These are phyloP conservation scores for Microtus obscurus DNA, from an alignment of 2,797 vertebrate genomes.

Conservation along the genomic window DNA sequence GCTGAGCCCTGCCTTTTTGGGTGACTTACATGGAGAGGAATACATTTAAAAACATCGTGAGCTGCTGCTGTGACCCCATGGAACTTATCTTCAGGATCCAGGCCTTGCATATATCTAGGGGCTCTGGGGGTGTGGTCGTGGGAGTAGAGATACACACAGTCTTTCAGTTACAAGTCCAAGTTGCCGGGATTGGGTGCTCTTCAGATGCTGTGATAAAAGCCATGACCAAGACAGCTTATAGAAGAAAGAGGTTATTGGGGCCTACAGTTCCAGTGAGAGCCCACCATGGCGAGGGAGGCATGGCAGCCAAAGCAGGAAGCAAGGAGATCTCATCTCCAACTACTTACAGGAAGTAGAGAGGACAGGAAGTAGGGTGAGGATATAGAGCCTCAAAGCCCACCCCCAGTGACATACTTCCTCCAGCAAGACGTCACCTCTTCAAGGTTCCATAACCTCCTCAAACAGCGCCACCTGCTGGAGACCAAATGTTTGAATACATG, in stretches of 20 bases:
- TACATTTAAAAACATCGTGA: rapidly evolving
- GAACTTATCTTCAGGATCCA: not conserved
- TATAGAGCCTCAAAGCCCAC: not conserved
- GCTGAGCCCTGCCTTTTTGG: rapidly evolving
- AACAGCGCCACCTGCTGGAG: not conserved
- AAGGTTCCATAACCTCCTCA: not conserved
- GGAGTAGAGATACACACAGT: not conserved
- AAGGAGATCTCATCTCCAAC: not conserved
- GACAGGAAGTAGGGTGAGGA: not conserved
- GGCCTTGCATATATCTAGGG: rapidly evolving
- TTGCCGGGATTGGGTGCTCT: not conserved
- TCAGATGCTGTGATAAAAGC: not conserved
- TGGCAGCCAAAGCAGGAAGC: not conserved
- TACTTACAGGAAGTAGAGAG: not conserved
- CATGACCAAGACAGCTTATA: not conserved
- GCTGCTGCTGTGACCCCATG: rapidly evolving
- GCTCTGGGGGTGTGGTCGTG: rapidly evolving
- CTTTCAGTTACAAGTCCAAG: not conserved
- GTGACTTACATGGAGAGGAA: not conserved
- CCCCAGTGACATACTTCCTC: not conserved
- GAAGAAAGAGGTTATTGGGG: not conserved
- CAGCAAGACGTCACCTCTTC: not conserved
- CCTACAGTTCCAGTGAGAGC: not conserved
- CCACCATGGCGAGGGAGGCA: not conserved
- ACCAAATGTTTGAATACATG: not conserved